Evolutionary conservation across 1,140 invertebrate species (phyloP).

Genomic region (Polypedilum vanderplanki): DNA sequence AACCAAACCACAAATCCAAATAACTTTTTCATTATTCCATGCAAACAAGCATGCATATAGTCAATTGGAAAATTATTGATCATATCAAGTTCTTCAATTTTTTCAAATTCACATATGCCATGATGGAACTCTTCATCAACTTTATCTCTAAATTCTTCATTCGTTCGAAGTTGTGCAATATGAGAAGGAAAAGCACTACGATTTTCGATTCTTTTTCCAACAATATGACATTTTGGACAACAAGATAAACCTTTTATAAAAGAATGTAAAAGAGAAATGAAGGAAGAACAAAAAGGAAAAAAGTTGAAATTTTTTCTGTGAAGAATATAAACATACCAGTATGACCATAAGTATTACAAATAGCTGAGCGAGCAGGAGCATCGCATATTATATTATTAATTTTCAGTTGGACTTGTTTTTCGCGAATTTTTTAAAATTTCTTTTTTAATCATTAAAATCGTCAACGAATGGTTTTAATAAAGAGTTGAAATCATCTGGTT

Average conservation of each 20-base stretch:
- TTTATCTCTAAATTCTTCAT: constrained; percentile 30
- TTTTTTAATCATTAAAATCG: constrained; percentile 29
- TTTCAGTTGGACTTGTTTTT: constrained; percentile 30
- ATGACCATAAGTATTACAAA: constrained; percentile 31
- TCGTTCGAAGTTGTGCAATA: constrained; percentile 26
- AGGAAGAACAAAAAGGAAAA: too few relatives aligned
- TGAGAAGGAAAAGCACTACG: constrained; percentile 23
- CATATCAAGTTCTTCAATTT: constrained; percentile 29
- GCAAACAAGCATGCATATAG: constrained; percentile 32
- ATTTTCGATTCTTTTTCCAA: constrained; percentile 24
- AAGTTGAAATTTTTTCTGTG: too few relatives aligned
- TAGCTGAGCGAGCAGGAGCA: constrained; percentile 31
- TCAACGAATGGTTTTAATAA: constrained; percentile 33
- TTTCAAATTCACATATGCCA: background rate
- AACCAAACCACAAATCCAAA: constrained; percentile 31
- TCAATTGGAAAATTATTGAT: constrained; percentile 32
- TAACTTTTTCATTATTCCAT: constrained; percentile 32
- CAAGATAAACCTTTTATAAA: too few relatives aligned
- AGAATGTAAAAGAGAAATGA: too few relatives aligned
- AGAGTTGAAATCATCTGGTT: constrained; percentile 31
- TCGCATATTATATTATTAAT: constrained; percentile 33
- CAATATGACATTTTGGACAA: constrained; percentile 31
- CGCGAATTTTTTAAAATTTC: constrained; percentile 29
- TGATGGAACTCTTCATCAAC: constrained; percentile 29
- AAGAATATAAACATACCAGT: constrained; percentile 30